Conservation (phyloP, 2,113 vertebrate genomes). For the Callocephalon fimbriatum region DNA sequence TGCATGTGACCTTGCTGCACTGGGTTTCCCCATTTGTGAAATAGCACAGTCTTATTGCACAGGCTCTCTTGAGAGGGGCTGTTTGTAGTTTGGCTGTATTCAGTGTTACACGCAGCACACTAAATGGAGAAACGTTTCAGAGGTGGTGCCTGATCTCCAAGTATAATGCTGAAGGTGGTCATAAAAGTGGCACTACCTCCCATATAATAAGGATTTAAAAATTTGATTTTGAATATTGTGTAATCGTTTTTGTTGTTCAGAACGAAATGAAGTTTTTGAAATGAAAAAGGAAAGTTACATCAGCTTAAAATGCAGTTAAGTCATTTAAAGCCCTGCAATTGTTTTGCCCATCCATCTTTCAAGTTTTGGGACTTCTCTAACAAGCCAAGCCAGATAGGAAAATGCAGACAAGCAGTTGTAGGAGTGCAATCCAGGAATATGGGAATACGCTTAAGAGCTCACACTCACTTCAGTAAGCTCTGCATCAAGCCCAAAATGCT, state of each 20-base stretch:
- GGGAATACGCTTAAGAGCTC: neutral
- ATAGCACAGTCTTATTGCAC: neutral
- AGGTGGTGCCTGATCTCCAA: neutral
- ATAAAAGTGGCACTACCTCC: neutral
- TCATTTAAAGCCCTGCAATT: neutral
- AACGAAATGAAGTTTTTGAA: neutral
- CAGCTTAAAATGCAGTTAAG: neutral
- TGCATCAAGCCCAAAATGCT: neutral
- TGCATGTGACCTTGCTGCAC: neutral
- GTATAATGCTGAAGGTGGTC: neutral
- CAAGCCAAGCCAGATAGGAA: neutral
- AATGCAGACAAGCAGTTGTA: neutral
- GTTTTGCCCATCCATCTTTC: neutral
- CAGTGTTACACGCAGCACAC: fast-evolving
- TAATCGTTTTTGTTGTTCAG: neutral
- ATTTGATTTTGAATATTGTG: neutral
- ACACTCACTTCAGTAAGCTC: neutral
- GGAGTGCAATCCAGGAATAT: neutral
- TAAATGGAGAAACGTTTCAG: neutral
- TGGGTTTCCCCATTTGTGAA: neutral
- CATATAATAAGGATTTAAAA: neutral
- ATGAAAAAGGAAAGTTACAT: neutral
- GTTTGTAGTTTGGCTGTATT: neutral
- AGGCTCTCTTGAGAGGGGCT: fast-evolving
- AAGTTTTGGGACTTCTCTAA: neutral